Percentiles rank a stretch among this genome's conserved stretches.
These are phyloP conservation scores for Psittacus erithacus DNA, from an alignment of 2,113 vertebrate genomes.

Conservation along the genomic window DNA sequence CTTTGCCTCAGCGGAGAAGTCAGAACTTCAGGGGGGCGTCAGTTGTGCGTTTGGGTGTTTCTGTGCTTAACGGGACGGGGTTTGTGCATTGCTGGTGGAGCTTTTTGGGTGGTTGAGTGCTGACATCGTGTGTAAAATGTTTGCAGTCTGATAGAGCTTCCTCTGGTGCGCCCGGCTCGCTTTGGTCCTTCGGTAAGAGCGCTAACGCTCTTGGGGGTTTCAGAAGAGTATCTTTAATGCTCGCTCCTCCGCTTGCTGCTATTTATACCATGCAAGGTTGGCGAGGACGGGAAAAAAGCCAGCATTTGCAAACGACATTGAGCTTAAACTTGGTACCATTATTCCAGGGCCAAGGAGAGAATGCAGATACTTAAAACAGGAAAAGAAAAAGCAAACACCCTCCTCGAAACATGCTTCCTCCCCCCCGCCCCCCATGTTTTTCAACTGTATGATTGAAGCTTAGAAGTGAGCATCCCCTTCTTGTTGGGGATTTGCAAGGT, in stretches of 20 bases:
- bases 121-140: neutral
- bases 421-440: rapidly evolving
- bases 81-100: rapidly evolving
- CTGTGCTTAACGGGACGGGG: rapidly evolving
- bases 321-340: constrained; percentile 30
- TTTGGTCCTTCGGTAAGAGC: neutral
- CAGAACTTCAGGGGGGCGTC: rapidly evolving
- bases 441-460: neutral
- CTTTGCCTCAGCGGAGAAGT: rapidly evolving
- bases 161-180: neutral
- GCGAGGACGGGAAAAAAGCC: neutral
- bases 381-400: neutral
- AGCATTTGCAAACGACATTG: neutral
- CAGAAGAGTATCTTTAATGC: neutral
- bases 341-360: neutral
- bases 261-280: constrained; percentile 26
- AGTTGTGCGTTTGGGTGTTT: neutral
- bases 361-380: neutral
- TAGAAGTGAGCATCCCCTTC: neutral
- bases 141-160: neutral
- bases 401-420: rapidly evolving
- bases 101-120: neutral
- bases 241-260: neutral
- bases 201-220: neutral
- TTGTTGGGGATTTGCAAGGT: rapidly evolving